Evolutionary conservation across 2,113 vertebrate species (phyloP).

Genomic region (Leptosomus discolor): DNA sequence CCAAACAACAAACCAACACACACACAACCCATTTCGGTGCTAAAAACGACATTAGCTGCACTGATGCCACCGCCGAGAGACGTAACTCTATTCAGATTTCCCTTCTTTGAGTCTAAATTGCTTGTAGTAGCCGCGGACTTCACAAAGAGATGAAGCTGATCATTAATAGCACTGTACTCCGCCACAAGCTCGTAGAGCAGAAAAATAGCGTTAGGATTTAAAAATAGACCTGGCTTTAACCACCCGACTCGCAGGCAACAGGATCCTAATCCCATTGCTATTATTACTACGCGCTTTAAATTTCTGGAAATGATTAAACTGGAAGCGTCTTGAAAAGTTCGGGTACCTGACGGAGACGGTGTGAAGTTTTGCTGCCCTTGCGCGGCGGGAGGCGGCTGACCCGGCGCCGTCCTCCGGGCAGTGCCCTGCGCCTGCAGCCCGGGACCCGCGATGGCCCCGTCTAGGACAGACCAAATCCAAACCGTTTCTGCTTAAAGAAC

Average conservation of each 20-base stretch:
- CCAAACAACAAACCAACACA: neutral
- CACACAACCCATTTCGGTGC: fast-evolving
- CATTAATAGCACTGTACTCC: neutral
- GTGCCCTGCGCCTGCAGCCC: neutral
- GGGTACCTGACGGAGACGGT: neutral
- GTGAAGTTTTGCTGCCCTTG: neutral
- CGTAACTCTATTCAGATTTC: neutral
- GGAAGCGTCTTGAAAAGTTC: neutral
- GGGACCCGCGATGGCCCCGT: neutral
- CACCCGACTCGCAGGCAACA: neutral
- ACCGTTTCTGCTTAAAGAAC: neutral
- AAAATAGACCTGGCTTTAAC: neutral
- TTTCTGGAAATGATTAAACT: neutral
- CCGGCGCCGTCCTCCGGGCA: neutral
- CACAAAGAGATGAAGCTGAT: neutral
- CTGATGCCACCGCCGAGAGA: neutral
- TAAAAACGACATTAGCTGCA: neutral
- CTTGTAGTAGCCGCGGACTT: neutral
- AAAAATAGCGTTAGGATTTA: neutral
- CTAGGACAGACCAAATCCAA: neutral
- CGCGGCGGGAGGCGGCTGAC: neutral
- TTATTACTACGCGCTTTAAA: neutral
- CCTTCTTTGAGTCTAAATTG: neutral
- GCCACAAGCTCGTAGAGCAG: neutral
- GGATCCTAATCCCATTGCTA: neutral